These are phyloP conservation scores for Zygothrica quintamaculata DNA, from an alignment of 2,888 invertebrate genomes.

Conservation along the genomic window DNA sequence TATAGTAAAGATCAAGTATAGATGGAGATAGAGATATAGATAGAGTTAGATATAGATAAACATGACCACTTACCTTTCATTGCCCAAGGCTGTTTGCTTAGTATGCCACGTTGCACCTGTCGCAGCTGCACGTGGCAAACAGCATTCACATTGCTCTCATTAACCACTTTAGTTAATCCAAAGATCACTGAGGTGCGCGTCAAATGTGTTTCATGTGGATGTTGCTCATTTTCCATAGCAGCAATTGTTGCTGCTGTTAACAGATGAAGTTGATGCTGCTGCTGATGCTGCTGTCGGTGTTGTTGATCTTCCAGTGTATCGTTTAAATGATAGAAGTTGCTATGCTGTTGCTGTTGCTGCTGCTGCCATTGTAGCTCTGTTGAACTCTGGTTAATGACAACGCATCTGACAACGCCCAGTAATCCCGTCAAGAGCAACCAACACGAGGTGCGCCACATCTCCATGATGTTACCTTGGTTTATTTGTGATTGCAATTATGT, in stretches of 20 bases:
- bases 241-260: slow-evolving; percentile 3
- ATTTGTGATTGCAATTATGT: slow-evolving; percentile 54
- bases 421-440: slow-evolving; percentile 14
- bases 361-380: slow-evolving; percentile 43
- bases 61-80: slow-evolving; percentile 84
- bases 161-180: slow-evolving; percentile 81
- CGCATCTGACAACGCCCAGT: slow-evolving; percentile 58
- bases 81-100: slow-evolving; percentile 85
- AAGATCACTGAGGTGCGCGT: slow-evolving; percentile 83
- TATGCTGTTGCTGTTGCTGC: slow-evolving; percentile 25
- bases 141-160: slow-evolving; percentile 74
- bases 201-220: slow-evolving; percentile 72
- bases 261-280: too few species aligned
- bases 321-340: slow-evolving; percentile 41
- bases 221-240: neutral
- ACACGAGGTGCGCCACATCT: slow-evolving; percentile 46
- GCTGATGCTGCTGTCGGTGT: neutral
- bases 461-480: slow-evolving; percentile 68
- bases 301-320: slow-evolving; percentile 24
- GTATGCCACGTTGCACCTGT: slow-evolving; percentile 84
- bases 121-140: slow-evolving; percentile 84
- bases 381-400: slow-evolving; percentile 40
- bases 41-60: too few species aligned
- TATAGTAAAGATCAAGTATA: too few species aligned
- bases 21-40: too few species aligned